A percentile compares a stretch with the other conserved stretches of the same genome.
Evolutionary conservation across 92 coral and sea anemone species (phyloP).

Genomic region (Nematostella vectensis): DNA sequence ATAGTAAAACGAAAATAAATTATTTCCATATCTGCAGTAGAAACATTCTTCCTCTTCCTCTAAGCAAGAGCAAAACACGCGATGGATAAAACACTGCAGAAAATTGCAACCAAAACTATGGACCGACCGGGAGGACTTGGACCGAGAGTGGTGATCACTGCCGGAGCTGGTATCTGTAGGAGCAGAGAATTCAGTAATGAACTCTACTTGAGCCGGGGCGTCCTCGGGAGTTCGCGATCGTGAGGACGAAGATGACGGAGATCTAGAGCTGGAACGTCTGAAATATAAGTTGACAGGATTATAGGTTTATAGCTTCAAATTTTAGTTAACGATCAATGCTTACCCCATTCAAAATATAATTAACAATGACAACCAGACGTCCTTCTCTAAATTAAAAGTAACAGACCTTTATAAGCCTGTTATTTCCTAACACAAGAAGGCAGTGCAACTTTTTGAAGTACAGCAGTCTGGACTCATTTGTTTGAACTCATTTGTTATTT

Average conservation of each 20-base stretch:
- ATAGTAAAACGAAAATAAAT: too few relatives aligned
- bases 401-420: too few relatives aligned
- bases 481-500: not conserved
- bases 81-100: not conserved
- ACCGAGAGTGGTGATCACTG: constrained; percentile 36
- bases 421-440: too few relatives aligned
- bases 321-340: not conserved
- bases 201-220: constrained; percentile 58
- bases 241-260: constrained; percentile 50
- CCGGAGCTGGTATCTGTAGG: constrained; percentile 8
- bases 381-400: too few relatives aligned
- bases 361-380: not conserved
- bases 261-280: constrained; percentile 16
- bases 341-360: not conserved
- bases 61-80: too few relatives aligned
- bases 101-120: constrained; percentile 36
- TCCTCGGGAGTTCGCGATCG: constrained; percentile 55
- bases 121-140: constrained; percentile 77
- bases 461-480: too few relatives aligned
- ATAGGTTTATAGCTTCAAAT: not conserved
- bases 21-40: too few relatives aligned
- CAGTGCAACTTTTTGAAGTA: too few relatives aligned
- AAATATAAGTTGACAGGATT: too few relatives aligned
- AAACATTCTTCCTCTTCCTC: too few relatives aligned
- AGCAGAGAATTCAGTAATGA: constrained; percentile 56